These are phyloP conservation scores for Micronisus gabar DNA, from an alignment of 2,113 vertebrate species.

Conservation along the genomic window DNA sequence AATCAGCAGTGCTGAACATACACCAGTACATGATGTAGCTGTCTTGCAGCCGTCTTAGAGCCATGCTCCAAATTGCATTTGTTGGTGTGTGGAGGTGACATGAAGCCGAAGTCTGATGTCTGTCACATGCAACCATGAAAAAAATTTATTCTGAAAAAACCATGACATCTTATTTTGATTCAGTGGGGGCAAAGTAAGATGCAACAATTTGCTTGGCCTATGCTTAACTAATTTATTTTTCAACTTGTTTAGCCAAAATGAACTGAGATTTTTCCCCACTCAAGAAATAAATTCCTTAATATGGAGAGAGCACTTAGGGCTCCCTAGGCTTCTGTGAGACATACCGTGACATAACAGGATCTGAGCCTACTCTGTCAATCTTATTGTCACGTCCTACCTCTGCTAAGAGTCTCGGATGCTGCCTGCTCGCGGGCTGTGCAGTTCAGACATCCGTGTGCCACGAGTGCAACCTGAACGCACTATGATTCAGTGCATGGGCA, in stretches of 20 bases:
- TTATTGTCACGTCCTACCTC: accelerated
- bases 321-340: background rate
- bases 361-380: background rate
- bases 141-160: background rate
- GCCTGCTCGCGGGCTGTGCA: background rate
- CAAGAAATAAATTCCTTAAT: background rate
- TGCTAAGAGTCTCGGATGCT: background rate
- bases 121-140: background rate
- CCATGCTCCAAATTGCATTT: background rate
- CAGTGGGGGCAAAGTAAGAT: background rate
- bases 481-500: background rate
- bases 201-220: background rate
- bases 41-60: background rate
- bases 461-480: accelerated
- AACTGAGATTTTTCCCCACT: background rate
- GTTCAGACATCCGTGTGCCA: no score
- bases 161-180: background rate
- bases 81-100: background rate
- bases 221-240: background rate
- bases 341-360: background rate
- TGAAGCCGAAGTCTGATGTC: background rate
- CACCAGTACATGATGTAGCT: background rate
- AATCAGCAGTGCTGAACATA: background rate
- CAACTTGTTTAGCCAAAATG: background rate
- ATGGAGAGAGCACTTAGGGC: background rate